Evolutionary conservation across 1,140 invertebrate species (phyloP).

Genomic region (Parapsyche elsis): DNA sequence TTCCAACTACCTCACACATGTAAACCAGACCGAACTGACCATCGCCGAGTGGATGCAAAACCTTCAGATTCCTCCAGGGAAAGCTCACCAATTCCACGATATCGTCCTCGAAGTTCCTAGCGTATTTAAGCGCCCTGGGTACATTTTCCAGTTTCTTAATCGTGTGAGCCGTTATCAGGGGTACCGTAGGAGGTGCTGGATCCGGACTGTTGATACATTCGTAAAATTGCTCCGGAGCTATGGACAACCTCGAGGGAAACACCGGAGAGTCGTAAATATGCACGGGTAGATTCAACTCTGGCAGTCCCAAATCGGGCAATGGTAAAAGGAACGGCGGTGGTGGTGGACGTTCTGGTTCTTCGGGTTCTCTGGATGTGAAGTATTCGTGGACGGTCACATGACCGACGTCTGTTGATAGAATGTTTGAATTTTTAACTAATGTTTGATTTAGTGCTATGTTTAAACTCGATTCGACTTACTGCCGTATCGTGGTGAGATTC

Average conservation of each 20-base stretch:
- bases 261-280: conserved; percentile 43
- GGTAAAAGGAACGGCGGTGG: conserved; percentile 43
- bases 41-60: conserved; percentile 40
- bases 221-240: conserved; percentile 81
- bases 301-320: conserved; percentile 56
- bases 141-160: conserved; percentile 37
- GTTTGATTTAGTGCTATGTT: no score
- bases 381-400: conserved; percentile 34
- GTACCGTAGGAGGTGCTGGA: conserved; percentile 19
- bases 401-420: neutral
- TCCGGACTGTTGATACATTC: conserved; percentile 67
- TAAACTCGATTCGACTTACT: neutral
- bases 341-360: conserved; percentile 55
- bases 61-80: conserved; percentile 39
- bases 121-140: neutral
- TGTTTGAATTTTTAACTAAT: no score
- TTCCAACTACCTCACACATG: conserved; percentile 33
- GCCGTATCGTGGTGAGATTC: neutral
- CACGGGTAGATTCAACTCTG: conserved; percentile 55
- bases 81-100: neutral
- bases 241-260: conserved; percentile 72
- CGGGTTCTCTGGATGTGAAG: conserved; percentile 8
- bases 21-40: conserved; percentile 37
- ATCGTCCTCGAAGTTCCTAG: conserved; percentile 37
- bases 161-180: conserved; percentile 40